phyloP scores from a whole-genome alignment of 1,140 invertebrate species.

The Drosophila neocordata region DNA sequence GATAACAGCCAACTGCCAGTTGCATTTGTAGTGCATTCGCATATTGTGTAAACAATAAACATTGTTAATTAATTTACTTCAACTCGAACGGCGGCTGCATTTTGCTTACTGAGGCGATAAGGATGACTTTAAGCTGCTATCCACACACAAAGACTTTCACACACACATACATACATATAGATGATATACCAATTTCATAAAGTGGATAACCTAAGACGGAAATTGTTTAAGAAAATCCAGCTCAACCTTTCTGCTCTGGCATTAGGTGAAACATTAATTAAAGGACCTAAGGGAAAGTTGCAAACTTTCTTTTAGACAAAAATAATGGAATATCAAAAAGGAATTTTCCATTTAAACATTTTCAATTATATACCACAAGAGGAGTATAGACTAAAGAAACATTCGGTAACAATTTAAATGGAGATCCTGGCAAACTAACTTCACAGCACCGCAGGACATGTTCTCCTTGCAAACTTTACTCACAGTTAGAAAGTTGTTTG shows the following conservation, averaged over 20 bases:
- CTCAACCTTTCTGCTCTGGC: background rate
- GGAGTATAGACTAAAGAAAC: background rate
- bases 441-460: background rate
- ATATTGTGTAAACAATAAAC: constrained; percentile 59
- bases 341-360: background rate
- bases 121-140: constrained; percentile 38
- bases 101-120: constrained; percentile 29
- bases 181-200: background rate
- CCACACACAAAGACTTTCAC: constrained; percentile 7
- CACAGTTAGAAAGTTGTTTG: too few species aligned
- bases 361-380: background rate
- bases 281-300: background rate
- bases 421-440: background rate
- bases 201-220: constrained; percentile 8
- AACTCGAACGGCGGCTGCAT: constrained; percentile 49
- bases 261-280: constrained; percentile 6
- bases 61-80: constrained; percentile 63
- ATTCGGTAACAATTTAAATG: background rate
- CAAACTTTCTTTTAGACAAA: background rate
- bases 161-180: background rate
- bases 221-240: constrained; percentile 3
- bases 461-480: too few species aligned
- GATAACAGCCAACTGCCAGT: constrained; percentile 15
- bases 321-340: constrained; percentile 1
- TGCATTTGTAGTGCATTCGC: constrained; percentile 21